A percentile compares a stretch with the other conserved stretches of the same genome.
These are phyloP conservation scores for Sphinx pinastri DNA, from an alignment of 2,888 invertebrate genomes.

Conservation along the genomic window DNA sequence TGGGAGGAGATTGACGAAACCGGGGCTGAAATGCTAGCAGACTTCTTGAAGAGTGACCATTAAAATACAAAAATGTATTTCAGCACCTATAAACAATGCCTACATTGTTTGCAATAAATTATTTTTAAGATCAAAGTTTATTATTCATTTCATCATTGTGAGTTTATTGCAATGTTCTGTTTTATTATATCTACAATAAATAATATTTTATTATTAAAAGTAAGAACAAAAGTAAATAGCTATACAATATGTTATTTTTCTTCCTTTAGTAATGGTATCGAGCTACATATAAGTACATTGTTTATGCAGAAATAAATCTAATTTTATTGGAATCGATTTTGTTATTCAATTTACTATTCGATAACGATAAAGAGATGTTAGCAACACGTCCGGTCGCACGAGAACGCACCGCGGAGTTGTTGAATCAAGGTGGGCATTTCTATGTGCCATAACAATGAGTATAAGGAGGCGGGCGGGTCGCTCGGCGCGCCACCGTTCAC, in stretches of 20 bases:
- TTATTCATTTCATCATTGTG: slow-evolving; percentile 5
- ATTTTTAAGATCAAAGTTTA: slow-evolving; percentile 4
- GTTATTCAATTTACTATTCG: slow-evolving; percentile 30
- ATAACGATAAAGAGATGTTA: slow-evolving; percentile 52
- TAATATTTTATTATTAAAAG: not conserved
- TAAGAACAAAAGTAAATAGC: not conserved
- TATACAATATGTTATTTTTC: not conserved
- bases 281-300: not conserved
- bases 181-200: not conserved
- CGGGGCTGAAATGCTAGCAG: slow-evolving; percentile 83
- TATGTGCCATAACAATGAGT: slow-evolving; percentile 68
- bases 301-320: not conserved
- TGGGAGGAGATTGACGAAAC: slow-evolving; percentile 87
- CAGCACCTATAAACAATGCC: slow-evolving; percentile 1
- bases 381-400: slow-evolving; percentile 65
- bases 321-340: not conserved
- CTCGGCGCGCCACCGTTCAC: slow-evolving; percentile 56
- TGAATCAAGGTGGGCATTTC: slow-evolving; percentile 61
- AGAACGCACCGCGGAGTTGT: slow-evolving; percentile 54
- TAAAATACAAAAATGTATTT: not conserved
- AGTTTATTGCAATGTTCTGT: not conserved
- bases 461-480: slow-evolving; percentile 59
- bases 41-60: slow-evolving; percentile 56
- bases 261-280: not conserved
- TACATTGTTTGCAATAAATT: slow-evolving; percentile 9